Conservation (phyloP, 2,113 vertebrate species). For the Lophotis ruficrista region DNA sequence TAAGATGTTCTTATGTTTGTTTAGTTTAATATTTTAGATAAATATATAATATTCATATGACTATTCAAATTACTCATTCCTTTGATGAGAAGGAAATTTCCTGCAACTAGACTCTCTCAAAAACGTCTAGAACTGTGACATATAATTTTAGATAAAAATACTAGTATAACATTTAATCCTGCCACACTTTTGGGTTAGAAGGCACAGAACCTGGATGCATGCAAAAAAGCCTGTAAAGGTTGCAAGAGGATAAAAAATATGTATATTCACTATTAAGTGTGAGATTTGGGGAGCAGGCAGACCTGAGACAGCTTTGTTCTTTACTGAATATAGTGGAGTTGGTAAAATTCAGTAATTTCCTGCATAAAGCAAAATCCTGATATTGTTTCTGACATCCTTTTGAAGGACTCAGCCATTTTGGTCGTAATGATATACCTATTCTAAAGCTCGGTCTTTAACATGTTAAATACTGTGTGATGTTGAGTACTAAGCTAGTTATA, state of each 20-base stretch:
- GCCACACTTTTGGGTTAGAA: not conserved
- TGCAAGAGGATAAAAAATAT: not conserved
- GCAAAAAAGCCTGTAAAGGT: not conserved
- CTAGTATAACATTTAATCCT: not conserved
- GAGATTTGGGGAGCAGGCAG: not conserved
- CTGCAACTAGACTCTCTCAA: not conserved
- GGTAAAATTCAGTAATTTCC: not conserved
- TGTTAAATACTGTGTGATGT: not conserved
- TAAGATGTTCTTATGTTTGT: not conserved
- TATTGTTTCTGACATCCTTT: not conserved
- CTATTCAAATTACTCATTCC: not conserved
- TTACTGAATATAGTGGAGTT: not conserved
- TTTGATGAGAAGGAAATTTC: not conserved
- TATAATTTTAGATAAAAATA: not conserved
- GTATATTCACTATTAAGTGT: not conserved
- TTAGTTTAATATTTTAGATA: not conserved
- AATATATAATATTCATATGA: not conserved
- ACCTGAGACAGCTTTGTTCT: not conserved
- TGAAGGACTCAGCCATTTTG: not conserved
- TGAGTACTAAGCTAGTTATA: not conserved
- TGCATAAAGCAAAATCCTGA: not conserved
- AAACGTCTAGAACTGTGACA: not conserved
- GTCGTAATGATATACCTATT: not conserved
- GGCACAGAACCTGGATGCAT: not conserved
- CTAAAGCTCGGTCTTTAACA: not conserved